A percentile compares a stretch with the other conserved stretches of the same genome.
Conservation (phyloP, 2,113 vertebrate genomes). For the Xiphophorus maculatus region DNA sequence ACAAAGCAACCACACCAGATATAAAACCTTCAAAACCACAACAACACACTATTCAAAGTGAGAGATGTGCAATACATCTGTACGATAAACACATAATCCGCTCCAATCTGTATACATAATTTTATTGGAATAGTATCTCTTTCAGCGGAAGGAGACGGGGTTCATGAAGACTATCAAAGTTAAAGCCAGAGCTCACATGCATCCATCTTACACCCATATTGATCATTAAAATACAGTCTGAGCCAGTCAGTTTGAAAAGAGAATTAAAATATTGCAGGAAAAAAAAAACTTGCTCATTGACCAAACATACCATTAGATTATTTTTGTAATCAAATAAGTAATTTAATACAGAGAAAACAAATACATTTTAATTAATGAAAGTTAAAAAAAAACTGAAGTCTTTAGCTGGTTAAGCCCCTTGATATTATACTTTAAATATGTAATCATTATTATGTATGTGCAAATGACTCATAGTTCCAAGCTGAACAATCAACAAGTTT, state of each 20-base stretch:
- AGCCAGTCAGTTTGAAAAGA: slow-evolving; percentile 48
- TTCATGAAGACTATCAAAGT: too few relatives aligned
- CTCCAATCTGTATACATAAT: not conserved
- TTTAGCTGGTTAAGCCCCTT: not conserved
- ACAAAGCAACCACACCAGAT: not conserved
- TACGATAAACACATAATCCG: not conserved
- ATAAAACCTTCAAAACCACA: not conserved
- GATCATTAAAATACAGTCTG: slow-evolving; percentile 10
- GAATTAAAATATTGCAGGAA: slow-evolving; percentile 12
- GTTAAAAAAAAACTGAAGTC: not conserved
- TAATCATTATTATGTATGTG: slow-evolving; percentile 25
- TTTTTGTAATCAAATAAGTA: not conserved
- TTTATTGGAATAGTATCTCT: not conserved
- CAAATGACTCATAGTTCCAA: slow-evolving; percentile 39
- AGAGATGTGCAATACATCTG: not conserved
- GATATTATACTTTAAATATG: not conserved
- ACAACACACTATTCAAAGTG: not conserved
- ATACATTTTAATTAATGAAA: not conserved
- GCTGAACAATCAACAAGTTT: not conserved
- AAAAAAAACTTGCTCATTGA: slow-evolving; percentile 16
- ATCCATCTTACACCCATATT: slow-evolving; percentile 16
- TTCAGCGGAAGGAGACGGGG: too few relatives aligned
- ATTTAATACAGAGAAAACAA: slow-evolving; percentile 3
- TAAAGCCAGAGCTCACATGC: slow-evolving; percentile 26
- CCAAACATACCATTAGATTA: slow-evolving; percentile 7